Conservation (phyloP, 1,140 invertebrate genomes). For the Oreohelix idahoensis region DNA sequence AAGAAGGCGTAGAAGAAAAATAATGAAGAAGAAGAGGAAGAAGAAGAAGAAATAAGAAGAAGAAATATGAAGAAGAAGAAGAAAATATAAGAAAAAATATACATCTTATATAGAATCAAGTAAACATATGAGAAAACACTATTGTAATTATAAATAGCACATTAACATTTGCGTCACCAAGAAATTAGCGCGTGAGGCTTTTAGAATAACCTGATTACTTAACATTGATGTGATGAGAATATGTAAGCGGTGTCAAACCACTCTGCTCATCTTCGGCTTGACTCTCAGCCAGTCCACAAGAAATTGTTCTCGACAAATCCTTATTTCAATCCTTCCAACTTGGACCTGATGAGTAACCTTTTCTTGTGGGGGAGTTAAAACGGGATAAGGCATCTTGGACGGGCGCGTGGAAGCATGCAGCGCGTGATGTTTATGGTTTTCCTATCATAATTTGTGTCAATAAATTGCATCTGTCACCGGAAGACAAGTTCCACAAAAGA, state of each 20-base stretch:
- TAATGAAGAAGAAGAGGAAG: too few relatives aligned
- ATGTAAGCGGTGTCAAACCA: not conserved
- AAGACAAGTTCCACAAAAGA: too few relatives aligned
- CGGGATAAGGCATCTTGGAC: not conserved
- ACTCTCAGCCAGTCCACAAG: not conserved
- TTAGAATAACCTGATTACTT: not conserved
- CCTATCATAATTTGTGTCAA: not conserved
- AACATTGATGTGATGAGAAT: not conserved
- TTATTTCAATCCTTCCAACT: not conserved
- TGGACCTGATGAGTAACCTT: not conserved
- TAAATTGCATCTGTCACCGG: not conserved
- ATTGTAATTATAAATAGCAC: too few relatives aligned
- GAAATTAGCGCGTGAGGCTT: not conserved
- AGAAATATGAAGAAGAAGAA: too few relatives aligned
- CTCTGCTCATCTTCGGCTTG: not conserved
- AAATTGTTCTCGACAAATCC: constrained; percentile 7
- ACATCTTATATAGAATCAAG: too few relatives aligned
- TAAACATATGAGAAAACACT: too few relatives aligned
- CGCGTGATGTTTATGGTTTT: not conserved
- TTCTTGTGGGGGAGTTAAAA: not conserved
- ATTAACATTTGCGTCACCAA: too few relatives aligned
- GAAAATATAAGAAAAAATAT: too few relatives aligned
- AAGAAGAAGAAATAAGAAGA: too few relatives aligned
- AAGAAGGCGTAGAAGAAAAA: too few relatives aligned
- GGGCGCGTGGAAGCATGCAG: not conserved